These are phyloP conservation scores for Muschampia plurimacula DNA, from an alignment of 2,888 invertebrate genomes.

Conservation along the genomic window DNA sequence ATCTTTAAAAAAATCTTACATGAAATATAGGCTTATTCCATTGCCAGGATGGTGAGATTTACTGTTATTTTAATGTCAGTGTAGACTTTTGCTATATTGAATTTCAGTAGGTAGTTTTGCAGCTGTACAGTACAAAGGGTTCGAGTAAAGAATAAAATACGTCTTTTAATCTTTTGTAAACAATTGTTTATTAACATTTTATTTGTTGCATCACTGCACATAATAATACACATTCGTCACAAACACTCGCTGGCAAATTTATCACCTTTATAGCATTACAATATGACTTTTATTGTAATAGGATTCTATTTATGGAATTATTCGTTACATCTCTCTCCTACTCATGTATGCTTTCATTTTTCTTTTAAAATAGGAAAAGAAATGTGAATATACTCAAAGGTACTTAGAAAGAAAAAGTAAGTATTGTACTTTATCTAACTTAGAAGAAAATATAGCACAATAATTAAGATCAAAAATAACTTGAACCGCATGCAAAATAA, in stretches of 20 bases:
- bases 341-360: conserved; percentile 80
- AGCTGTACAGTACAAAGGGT: neutral
- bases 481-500: conserved; percentile 74
- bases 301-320: conserved; percentile 77
- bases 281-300: conserved; percentile 80
- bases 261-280: conserved; percentile 76
- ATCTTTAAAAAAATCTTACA: too few relatives aligned
- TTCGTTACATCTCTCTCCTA: conserved; percentile 65
- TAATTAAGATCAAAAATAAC: conserved; percentile 59
- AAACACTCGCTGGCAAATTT: conserved; percentile 72
- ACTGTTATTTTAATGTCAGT: neutral
- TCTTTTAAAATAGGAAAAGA: conserved; percentile 73
- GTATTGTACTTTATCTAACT: conserved; percentile 62
- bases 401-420: conserved; percentile 49
- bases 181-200: conserved; percentile 87
- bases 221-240: conserved; percentile 76
- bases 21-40: too few relatives aligned
- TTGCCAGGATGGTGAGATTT: neutral
- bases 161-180: conserved; percentile 82
- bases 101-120: too few relatives aligned
- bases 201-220: conserved; percentile 79
- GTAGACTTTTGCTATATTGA: too few relatives aligned
- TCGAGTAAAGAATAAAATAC: conserved; percentile 63
- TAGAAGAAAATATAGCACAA: conserved; percentile 58
- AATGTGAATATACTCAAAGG: conserved; percentile 82